Conservation (phyloP, 2,888 invertebrate species). For the Harpalus rubripes region DNA sequence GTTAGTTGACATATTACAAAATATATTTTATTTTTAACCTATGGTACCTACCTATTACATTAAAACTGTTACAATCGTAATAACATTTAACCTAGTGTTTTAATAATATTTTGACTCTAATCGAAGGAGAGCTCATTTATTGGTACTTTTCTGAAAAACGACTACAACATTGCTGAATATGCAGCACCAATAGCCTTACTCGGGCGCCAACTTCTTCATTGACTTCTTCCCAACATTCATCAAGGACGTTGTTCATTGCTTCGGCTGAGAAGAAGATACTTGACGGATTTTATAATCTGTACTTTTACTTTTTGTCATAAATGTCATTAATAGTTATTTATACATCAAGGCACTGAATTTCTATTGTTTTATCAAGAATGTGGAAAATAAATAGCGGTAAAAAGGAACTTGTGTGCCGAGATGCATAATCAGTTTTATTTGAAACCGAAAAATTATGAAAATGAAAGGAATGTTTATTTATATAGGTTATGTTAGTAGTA, state of each 20-base stretch:
- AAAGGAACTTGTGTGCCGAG: too few relatives aligned
- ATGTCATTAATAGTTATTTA: too few relatives aligned
- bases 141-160: slow-evolving; percentile 63
- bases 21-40: slow-evolving; percentile 6
- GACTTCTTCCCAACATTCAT: slow-evolving; percentile 71
- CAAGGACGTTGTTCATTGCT: slow-evolving; percentile 70
- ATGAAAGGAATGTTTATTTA: too few relatives aligned
- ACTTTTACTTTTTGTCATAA: too few relatives aligned
- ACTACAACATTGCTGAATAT: slow-evolving; percentile 18
- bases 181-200: slow-evolving; percentile 55
- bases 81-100: not conserved
- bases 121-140: slow-evolving; percentile 56
- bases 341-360: too few relatives aligned
- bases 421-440: too few relatives aligned
- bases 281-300: too few relatives aligned
- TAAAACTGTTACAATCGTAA: slow-evolving; percentile 18
- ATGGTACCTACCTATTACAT: slow-evolving; percentile 7
- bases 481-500: too few relatives aligned
- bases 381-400: too few relatives aligned
- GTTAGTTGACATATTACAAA: not conserved
- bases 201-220: slow-evolving; percentile 68
- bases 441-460: too few relatives aligned
- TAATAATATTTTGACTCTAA: slow-evolving; percentile 10
- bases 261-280: slow-evolving; percentile 67
- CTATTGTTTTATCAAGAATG: too few relatives aligned